These are phyloP conservation scores for Pogonomyrmex barbatus DNA, from an alignment of 1,140 invertebrate species.

Conservation along the genomic window DNA sequence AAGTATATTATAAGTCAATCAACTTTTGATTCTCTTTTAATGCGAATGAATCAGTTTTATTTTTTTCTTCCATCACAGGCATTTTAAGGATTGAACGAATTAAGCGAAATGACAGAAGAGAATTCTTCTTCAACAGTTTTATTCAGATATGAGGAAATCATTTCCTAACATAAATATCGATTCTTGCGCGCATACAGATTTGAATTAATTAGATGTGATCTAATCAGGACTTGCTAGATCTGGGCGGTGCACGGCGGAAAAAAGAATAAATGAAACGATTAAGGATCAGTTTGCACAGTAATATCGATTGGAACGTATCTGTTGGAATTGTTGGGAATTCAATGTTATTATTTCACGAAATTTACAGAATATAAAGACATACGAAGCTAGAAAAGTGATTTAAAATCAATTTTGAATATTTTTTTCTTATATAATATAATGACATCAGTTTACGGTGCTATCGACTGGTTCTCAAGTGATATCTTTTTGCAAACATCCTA, in stretches of 20 bases:
- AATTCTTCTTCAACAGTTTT: not conserved
- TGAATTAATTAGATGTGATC: conserved; percentile 51
- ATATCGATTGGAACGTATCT: conserved; percentile 37
- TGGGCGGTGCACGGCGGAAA: conserved; percentile 24
- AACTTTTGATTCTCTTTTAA: not conserved
- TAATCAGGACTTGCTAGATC: conserved; percentile 9
- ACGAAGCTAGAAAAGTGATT: conserved; percentile 12
- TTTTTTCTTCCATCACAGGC: not conserved
- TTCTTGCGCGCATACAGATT: not conserved
- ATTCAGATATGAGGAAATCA: not conserved
- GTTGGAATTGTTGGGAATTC: not conserved
- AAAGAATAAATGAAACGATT: conserved; percentile 34
- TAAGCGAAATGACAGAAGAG: not conserved
- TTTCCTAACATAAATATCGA: not conserved
- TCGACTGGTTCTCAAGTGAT: conserved; percentile 11
- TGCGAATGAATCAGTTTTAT: not conserved
- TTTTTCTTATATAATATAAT: conserved; percentile 3
- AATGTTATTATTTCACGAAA: not conserved
- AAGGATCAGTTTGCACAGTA: conserved; percentile 42
- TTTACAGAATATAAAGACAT: not conserved
- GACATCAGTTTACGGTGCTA: conserved; percentile 1
- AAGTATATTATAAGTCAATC: too few species aligned
- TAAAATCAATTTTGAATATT: not conserved
- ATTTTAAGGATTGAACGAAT: not conserved
- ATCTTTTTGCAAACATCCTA: conserved; percentile 13